Percentiles rank a stretch among this genome's conserved stretches.
phyloP scores from a whole-genome alignment of 2,113 vertebrate species.

The Gadus chalcogrammus region DNA sequence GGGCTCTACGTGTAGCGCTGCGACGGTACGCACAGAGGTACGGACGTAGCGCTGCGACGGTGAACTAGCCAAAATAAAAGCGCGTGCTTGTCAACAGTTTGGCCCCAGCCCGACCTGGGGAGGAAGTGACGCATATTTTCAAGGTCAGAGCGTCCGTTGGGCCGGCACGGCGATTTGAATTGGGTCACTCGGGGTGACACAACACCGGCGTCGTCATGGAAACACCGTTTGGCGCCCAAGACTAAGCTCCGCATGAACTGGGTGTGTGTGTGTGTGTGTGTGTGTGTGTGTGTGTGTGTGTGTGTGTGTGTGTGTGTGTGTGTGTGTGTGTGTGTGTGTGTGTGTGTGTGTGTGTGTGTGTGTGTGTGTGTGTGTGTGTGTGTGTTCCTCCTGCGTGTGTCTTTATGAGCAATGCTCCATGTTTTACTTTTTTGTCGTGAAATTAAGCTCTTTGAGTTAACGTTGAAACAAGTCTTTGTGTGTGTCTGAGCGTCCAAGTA shows the following conservation, averaged over 20 bases:
- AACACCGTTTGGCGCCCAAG: no score
- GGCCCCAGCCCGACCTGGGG: not conserved
- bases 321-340: slow-evolving; percentile 8
- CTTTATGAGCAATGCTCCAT: not conserved
- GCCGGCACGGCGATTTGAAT: no score
- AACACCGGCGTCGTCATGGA: no score
- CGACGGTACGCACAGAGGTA: no score
- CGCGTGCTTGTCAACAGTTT: not conserved
- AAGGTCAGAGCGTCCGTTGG: no score
- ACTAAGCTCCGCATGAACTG: no score
- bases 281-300: slow-evolving; percentile 9
- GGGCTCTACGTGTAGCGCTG: no score
- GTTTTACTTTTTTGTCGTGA: not conserved
- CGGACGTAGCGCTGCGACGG: no score
- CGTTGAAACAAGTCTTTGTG: not conserved
- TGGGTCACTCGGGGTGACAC: no score
- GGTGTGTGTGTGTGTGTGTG: not conserved
- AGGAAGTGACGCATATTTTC: not conserved
- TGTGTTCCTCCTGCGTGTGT: no score
- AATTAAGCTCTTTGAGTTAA: no score
- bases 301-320: slow-evolving; percentile 6
- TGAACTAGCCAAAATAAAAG: no score
- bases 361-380: not conserved
- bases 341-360: not conserved
- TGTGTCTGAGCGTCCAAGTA: not conserved